Base-by-base conservation (phyloP, 2,113 vertebrate species). In the Scomber colias region DNA sequence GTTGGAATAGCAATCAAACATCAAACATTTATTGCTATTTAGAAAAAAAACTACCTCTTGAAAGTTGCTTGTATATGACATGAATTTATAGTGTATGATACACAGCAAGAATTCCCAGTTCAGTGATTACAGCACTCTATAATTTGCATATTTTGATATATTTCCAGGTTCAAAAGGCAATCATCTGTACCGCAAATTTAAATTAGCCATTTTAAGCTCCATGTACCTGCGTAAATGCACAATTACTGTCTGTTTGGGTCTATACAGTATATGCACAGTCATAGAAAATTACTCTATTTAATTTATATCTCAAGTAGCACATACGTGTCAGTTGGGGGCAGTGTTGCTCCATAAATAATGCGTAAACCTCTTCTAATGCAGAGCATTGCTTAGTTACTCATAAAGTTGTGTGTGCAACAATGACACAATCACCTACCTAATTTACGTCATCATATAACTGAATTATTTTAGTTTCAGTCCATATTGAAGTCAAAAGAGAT, bases 251-350 rank as follows among this genome's bases (percentile, higher is more conserved):
- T 60, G 40, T 30, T 14, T 16, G 56, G 27, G 24, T 17, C 12
- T 15, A 59, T 61, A 17, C 15, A 17, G n/a, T 17, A 17, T 17
- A 61, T 15, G 31, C 27, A 35, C 16, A 44, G n/a, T 40, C 5
- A 59, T 6, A 10, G 1, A 9, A 59, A 31, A 31, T 31, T 16
- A 24, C 1, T 50, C 15, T 46, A 35, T 3, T 66, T 21, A 86
- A 19, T n/a, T 35, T 57, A 17, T 17, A 48, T 14, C 57, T 79
- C 35, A 24, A 72, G 83, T 57, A 88, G 55, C 66, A 70, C 73
- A 66, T n/a, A 45, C 15, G 11, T 82, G 54, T 83, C 92, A 93
- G 67, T 61, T 79, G 92, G 85, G 92, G 92, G 87, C 89, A 93
- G 89, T 92, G 87, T 92, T 89, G 81, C 81, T 84, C 89, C 68